Evolutionary conservation across 2,113 vertebrate genomes (phyloP), one percentile per base, ranked within the genome.

Genomic region (Toxotes jaculatrix): DNA sequence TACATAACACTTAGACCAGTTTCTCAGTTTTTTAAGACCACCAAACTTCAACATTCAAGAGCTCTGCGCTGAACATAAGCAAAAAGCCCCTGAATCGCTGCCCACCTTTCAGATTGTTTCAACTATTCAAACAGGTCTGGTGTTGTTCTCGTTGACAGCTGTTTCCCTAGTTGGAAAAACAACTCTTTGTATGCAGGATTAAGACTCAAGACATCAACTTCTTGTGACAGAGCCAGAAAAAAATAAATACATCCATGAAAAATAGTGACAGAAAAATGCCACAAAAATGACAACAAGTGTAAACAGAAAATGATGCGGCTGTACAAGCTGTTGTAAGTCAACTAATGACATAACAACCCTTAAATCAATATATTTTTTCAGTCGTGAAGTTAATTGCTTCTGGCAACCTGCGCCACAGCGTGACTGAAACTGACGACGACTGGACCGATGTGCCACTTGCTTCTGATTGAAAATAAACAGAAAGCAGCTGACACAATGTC

Each of bases 151-250:
- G 45, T 42, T 62, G 65, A 57, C 61, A 84, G 38, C 45, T 63
- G 40, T 57, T 68, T 87, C 6, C 32, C 14, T 64, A 40, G 80
- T 57, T 36, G 23, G 36, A 79, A 84, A 73, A 70, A 75, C 27
- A 77, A 47, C 31, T 57, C 8, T 61, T n/a, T 19, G 27, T 53
- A 34, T n/a, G 10, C 51, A 60, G 70, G 69, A 64, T 70, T 53
- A 34, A 27, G 17, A 47, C 67, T 47, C 38, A 23, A 14, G 36
- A 63, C 42, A 40, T 31, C 13, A 43, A 70, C 36, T 53, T 67
- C 0, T 7, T 32, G 68, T 57, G 31, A 56, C 66, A 43, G 49
- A 73, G 31, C 45, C 47, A 38, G 12, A 42, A 57, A 42, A 71
- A 69, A 56, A 56, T 7, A 42, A 8, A 11, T 51, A 32, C 23